A percentile compares a stretch with the other conserved stretches of the same genome.
phyloP scores from a whole-genome alignment of 2,888 invertebrate species.

The Drosophila atroscutellata region DNA sequence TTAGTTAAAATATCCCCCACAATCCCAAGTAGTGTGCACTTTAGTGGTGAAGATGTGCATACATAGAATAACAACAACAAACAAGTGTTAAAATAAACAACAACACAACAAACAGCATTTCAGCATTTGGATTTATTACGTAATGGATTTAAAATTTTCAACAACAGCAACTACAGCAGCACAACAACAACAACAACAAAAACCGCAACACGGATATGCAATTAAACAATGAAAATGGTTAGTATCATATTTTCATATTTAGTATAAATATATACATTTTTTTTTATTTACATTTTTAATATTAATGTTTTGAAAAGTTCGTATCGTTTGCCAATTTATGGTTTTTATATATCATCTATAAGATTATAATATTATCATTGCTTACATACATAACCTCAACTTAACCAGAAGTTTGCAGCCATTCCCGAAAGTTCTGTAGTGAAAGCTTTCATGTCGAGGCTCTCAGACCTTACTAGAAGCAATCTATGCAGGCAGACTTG shows the following conservation, averaged over 20 bases:
- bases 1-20: conserved; percentile 46
- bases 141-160: conserved; percentile 74
- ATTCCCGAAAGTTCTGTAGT: conserved; percentile 58
- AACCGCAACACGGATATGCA: conserved; percentile 67
- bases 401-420: neutral
- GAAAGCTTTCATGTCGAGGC: conserved; percentile 39
- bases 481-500: neutral
- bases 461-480: conserved; percentile 19
- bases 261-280: neutral
- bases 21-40: conserved; percentile 25
- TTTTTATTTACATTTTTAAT: neutral
- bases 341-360: neutral
- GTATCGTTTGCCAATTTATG: neutral
- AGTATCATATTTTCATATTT: conserved; percentile 29
- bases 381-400: neutral
- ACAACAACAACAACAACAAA: conserved; percentile 17
- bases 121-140: conserved; percentile 71
- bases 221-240: conserved; percentile 66
- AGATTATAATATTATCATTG: neutral
- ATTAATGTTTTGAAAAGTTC: neutral
- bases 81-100: conserved; percentile 38
- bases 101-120: conserved; percentile 36
- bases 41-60: conserved; percentile 40
- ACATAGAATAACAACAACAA: conserved; percentile 27
- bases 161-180: conserved; percentile 49